Evolutionary conservation across 2,113 vertebrate genomes (phyloP).

Genomic region (Pyxicephalus adspersus): DNA sequence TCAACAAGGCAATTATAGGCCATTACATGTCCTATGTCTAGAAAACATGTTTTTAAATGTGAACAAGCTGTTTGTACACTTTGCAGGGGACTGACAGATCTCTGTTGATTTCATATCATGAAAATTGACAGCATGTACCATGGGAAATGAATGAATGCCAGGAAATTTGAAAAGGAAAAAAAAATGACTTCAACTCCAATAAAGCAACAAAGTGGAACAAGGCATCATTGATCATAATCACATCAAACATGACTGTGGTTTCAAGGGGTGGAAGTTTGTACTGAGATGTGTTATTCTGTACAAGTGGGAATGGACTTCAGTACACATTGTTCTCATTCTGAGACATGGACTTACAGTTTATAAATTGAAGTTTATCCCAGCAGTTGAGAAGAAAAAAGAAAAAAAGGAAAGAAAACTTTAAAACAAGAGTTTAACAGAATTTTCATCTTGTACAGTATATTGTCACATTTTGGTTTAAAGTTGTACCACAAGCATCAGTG

Average conservation of each 20-base stretch:
- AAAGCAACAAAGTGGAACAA: conserved; percentile 35
- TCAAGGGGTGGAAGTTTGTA: conserved; percentile 22
- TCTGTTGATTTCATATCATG: conserved; percentile 43
- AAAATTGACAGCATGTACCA: conserved; percentile 37
- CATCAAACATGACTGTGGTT: conserved; percentile 26
- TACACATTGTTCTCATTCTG: conserved; percentile 32
- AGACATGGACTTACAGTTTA: conserved; percentile 11
- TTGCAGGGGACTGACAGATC: conserved; percentile 40
- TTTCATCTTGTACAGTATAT: neutral
- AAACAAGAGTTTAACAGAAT: neutral
- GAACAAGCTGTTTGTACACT: conserved; percentile 41
- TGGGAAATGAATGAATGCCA: conserved; percentile 45
- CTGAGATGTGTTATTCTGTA: conserved; percentile 15
- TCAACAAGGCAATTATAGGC: conserved; percentile 40
- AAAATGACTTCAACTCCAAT: conserved; percentile 15
- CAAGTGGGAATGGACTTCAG: conserved; percentile 26
- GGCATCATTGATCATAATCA: conserved; percentile 46
- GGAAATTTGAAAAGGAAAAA: neutral
- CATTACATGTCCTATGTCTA: conserved; percentile 39
- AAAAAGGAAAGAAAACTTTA: neutral
- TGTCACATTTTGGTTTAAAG: neutral
- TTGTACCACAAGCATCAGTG: neutral
- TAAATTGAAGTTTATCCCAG: conserved; percentile 16
- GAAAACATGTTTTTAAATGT: conserved; percentile 36
- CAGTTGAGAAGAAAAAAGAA: neutral